Evolutionary conservation across 1,140 invertebrate genomes (phyloP), one percentile per base, ranked within the genome.

Genomic region (Nylanderia fulva): DNA sequence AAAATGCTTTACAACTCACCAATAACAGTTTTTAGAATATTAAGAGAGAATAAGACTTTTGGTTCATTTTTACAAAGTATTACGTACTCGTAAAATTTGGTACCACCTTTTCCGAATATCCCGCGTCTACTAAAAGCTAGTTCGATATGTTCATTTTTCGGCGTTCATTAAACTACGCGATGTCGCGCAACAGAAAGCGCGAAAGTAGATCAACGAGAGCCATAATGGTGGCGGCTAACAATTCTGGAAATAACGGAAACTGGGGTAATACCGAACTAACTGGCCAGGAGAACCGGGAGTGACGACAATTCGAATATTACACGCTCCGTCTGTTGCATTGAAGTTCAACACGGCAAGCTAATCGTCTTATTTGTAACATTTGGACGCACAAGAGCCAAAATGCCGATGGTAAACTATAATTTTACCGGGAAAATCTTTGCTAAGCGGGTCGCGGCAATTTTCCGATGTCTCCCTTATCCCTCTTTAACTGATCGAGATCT

Each of bases 291-390:
- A 58, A 71, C 64, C 4, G 77, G 77, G 7, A 42, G 11, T 71
- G 71, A 71, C 45, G 33, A 21, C 36, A 58, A 80, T 54, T 80
- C 18, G 48, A 56, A 45, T 56, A 42, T 80, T 52, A 56, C 36
- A 33, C 24, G 64, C 42, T 56, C 24, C 27, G 64, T 7, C 18
- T 80, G 52, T 58, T 80, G 36, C 52, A 80, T 71, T 56, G 77
- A 29, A 71, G 21, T 24, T 24, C 64, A 66, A 33, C n/a, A 42
- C 45, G 21, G 42, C 61, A 52, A 68, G 36, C 77, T 80, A 80
- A 80, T 80, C 77, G 48, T 71, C 64, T 80, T 80, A 80, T 71
- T 80, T 69, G 77, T 45, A 80, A 71, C 48, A 39, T 68, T 52
- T 61, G 63, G 45, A 24, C 45, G 45, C 45, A 48, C 77, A 15